Evolutionary conservation across 2,888 invertebrate genomes (phyloP).

Genomic region (Calephelis perditalis): DNA sequence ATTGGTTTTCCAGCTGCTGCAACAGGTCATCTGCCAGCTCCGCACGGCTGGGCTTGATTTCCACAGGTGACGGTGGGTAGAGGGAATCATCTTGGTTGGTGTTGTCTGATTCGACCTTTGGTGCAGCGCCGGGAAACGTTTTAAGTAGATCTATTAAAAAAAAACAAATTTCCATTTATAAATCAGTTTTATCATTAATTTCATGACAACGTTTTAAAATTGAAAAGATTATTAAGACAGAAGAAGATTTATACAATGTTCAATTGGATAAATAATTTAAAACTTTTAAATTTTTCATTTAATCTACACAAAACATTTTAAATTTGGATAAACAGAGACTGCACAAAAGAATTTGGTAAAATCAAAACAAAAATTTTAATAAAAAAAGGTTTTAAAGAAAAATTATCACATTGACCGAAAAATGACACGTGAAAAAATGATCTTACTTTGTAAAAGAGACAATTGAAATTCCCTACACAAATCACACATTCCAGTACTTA

Average conservation of each 20-base stretch:
- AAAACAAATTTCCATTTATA: background rate
- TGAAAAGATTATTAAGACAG: too few relatives aligned
- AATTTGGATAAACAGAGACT: too few relatives aligned
- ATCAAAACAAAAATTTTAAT: background rate
- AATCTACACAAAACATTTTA: too few relatives aligned
- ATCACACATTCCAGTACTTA: conserved; percentile 66
- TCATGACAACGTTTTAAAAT: too few relatives aligned
- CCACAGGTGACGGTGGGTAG: conserved; percentile 65
- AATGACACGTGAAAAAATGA: conserved; percentile 21
- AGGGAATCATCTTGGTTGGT: conserved; percentile 54
- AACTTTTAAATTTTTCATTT: too few relatives aligned
- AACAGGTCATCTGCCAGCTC: conserved; percentile 82
- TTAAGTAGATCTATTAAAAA: conserved; percentile 58
- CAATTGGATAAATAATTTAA: too few relatives aligned
- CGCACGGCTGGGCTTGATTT: conserved; percentile 66
- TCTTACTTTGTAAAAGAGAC: conserved; percentile 65
- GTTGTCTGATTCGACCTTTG: conserved; percentile 53
- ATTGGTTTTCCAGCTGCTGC: conserved; percentile 82
- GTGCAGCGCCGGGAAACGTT: conserved; percentile 56
- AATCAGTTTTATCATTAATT: background rate
- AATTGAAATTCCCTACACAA: conserved; percentile 69
- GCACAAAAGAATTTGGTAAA: too few relatives aligned
- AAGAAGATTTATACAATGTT: too few relatives aligned
- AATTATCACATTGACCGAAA: background rate
- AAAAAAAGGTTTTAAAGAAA: background rate